Evolutionary conservation across 1,140 invertebrate genomes (phyloP), one percentile per base, ranked within the genome.

Genomic region (Heliconius nattereri): DNA sequence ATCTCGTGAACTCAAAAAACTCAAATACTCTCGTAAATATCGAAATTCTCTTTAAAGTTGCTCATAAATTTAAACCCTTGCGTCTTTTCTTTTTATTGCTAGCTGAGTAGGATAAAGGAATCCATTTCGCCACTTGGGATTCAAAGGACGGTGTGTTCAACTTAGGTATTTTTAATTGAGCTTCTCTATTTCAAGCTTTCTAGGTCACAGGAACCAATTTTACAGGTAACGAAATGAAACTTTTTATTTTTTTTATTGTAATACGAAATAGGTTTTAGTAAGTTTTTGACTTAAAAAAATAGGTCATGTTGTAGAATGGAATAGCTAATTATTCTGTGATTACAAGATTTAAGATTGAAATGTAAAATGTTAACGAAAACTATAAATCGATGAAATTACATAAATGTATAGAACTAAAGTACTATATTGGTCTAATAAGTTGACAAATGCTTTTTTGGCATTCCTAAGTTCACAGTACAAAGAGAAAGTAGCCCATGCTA

Each of bases 151-250:
- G 60, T 66, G 29, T 66, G 54, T 66, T 26, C 60, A 29, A 66
- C 20, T 66, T 66, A 66, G 60, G 60, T 66, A 66, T 66, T 66
- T 66, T 66, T 66, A 66, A 66, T 66, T 66, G 60, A 66, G 60
- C 60, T 66, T 16, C 26, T 66, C 60, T 66, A 66, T 66, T 66
- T 66, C 26, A 16, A 66, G 60, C 26, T 66, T 66, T 66, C 60
- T 66, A 66, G 60, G 60, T 66, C 60, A 66, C 60, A 66, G 60
- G 60, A 13, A 66, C 60, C 60, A 16, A 26, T 29, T 16, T 16
- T 66, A 16, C 60, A 66, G 60, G 60, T 29, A 23, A 66, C 11
- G 26, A 29, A 66, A 26, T 66, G 26, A 11, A 66, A 66, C 13
- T 66, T 66, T 66, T 16, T 26, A 26, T 26, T 66, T 66, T n/a